Evolutionary conservation across 35 echinoderm and acorn worm species (phyloP), one percentile per base, ranked within the genome.

Genomic region (Heliocidaris tuberculata): DNA sequence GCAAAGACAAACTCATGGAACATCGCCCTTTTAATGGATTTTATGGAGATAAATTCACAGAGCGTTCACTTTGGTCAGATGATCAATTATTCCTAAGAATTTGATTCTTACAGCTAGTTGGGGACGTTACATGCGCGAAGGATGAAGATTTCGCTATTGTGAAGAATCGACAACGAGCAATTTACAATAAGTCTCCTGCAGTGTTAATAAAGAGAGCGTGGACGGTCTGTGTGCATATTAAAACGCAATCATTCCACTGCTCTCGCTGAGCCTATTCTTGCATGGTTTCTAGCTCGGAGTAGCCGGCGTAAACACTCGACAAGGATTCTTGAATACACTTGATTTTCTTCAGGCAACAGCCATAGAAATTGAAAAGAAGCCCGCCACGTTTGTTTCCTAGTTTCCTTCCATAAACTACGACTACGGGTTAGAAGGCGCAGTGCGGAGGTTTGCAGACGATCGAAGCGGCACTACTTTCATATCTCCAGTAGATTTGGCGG

Each of bases 331-430:
- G 35, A 42, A 42, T 42, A 42, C 35, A 42, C 35, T 42, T 42
- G 65, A 78, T 78, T 78, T 78, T 78, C 65, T 78, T 78, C 65
- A 78, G 65, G 65, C 65, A n/a, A 78, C 65, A 78, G 65, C 65
- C 21, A 78, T 78, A 78, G 65, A 19, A 78, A 78, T 78, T 78
- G 21, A n/a, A 78, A 78, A n/a, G 65, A n/a, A 78, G 27, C 65
- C 65, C 27, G 65, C 17, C 27, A 78, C 65, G 65, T 78, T 42
- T 78, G 65, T n/a, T 27, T 78, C 65, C 65, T n/a, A 78, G 65
- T 78, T 78, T 78, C 17, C 65, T 78, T 78, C 65, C 21, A 78
- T 71, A 71, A 71, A 71, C 61, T 71, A 71, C 61, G 61, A 71
- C 27, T 27, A 24, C 27, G 65, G 65, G 65, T 78, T 78, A 78